Conservation (phyloP, 2,888 invertebrate genomes). For the Tubulanus polymorphus region DNA sequence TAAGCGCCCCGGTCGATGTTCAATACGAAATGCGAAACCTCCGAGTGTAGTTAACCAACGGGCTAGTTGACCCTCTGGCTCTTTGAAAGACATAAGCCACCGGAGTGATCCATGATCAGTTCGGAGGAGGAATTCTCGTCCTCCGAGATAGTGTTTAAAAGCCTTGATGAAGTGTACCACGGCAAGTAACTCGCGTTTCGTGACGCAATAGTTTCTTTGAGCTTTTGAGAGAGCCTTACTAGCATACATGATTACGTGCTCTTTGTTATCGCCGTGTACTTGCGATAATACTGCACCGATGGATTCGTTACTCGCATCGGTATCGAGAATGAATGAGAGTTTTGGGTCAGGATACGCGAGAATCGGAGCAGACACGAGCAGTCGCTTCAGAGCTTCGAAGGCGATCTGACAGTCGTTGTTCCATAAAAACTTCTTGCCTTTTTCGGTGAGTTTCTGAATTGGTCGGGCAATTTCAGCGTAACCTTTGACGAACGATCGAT, state of each 20-base stretch:
- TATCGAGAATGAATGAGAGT: conserved; percentile 4
- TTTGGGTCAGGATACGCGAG: conserved; percentile 5
- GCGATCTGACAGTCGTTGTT: conserved; percentile 3
- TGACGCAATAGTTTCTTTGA: conserved; percentile 13
- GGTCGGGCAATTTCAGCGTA: conserved; percentile 12
- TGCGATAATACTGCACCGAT: conserved; percentile 12
- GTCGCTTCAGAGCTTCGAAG: conserved; percentile 7
- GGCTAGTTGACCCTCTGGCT: conserved; percentile 10
- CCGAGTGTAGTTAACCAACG: conserved; percentile 10
- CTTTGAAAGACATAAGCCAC: conserved; percentile 7
- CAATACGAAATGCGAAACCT: conserved; percentile 5
- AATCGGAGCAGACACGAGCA: conserved; percentile 9
- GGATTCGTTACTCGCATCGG: conserved; percentile 7
- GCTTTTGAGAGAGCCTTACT: conserved; percentile 11
- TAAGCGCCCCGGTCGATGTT: not conserved
- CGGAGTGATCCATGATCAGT: conserved; percentile 12
- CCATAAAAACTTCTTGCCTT: conserved; percentile 6
- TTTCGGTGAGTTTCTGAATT: conserved; percentile 7
- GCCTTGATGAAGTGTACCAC: conserved; percentile 5
- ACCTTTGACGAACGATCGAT: conserved; percentile 12
- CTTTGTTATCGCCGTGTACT: conserved; percentile 7
- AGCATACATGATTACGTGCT: conserved; percentile 12
- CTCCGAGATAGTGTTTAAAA: conserved; percentile 12
- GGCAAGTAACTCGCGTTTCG: conserved; percentile 11
- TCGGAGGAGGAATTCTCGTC: conserved; percentile 3